A percentile compares a stretch with the other conserved stretches of the same genome.
phyloP scores from a whole-genome alignment of 2,113 vertebrate genomes.

The Xiphophorus maculatus region DNA sequence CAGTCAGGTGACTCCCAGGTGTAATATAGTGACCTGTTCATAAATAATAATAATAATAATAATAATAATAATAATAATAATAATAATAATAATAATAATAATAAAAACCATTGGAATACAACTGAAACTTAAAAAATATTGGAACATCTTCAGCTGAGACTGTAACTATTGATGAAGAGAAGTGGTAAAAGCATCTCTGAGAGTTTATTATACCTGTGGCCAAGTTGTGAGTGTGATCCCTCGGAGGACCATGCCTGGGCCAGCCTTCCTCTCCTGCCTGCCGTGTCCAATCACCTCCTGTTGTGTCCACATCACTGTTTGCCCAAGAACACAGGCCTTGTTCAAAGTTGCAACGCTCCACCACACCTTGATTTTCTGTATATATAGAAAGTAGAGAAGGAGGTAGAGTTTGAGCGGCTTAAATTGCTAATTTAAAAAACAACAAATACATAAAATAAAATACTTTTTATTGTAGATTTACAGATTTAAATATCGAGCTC shows the following conservation, averaged over 20 bases:
- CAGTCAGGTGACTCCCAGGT: constrained; percentile 49
- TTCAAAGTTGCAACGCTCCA: constrained; percentile 77
- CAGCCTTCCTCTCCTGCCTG: constrained; percentile 59
- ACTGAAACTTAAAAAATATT: background rate
- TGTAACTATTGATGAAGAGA: background rate
- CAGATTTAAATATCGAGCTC: too few species aligned
- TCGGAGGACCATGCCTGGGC: constrained; percentile 64
- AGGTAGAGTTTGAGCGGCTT: too few species aligned
- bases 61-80: too few species aligned
- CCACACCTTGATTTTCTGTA: constrained; percentile 59
- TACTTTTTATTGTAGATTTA: background rate
- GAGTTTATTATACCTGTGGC: constrained; percentile 67
- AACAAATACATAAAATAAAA: background rate
- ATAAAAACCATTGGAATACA: background rate
- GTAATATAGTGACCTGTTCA: constrained; percentile 72
- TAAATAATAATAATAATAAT: background rate
- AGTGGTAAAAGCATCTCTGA: background rate
- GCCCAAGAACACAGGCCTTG: constrained; percentile 76
- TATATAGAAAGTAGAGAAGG: too few species aligned
- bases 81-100: background rate
- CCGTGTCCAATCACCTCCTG: constrained; percentile 60
- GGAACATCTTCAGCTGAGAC: background rate
- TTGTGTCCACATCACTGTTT: constrained; percentile 43
- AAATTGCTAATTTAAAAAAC: too few species aligned
- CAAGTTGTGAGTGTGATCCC: constrained; percentile 79